phyloP scores from a whole-genome alignment of 2,113 vertebrate genomes.

The Chunga burmeisteri region DNA sequence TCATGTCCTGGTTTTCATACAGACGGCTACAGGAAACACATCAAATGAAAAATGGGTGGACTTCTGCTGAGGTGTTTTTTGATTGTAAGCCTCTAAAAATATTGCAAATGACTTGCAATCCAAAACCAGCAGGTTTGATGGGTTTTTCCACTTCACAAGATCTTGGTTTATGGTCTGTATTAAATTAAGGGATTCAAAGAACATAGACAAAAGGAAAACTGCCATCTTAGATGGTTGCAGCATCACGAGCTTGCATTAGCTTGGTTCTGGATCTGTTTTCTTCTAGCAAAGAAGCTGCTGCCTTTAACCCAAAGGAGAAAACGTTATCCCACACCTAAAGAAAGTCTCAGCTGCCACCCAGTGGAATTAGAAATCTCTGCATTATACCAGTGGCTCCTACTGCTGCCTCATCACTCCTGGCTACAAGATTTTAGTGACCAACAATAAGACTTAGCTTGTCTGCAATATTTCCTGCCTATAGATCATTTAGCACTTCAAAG shows the following conservation, averaged over 20 bases:
- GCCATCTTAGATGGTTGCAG: background rate
- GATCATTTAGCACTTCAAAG: background rate
- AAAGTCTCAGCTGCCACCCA: constrained; percentile 62
- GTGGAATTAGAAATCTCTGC: constrained; percentile 39
- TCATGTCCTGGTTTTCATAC: background rate
- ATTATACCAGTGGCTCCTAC: background rate
- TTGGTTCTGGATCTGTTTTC: background rate
- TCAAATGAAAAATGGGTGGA: background rate
- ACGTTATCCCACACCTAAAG: background rate
- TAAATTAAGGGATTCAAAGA: background rate
- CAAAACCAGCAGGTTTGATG: background rate
- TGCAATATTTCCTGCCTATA: background rate
- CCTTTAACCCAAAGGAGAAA: background rate
- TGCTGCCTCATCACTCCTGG: background rate
- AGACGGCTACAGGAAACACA: background rate
- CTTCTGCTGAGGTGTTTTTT: background rate
- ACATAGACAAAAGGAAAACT: background rate
- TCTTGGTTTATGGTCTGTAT: background rate
- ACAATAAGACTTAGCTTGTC: background rate
- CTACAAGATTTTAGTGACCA: background rate
- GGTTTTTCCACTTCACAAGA: background rate
- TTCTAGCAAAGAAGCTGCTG: background rate
- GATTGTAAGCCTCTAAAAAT: background rate
- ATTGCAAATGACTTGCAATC: background rate
- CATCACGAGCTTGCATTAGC: background rate